These are phyloP conservation scores for Caenorhabditis sp. DNA, from an alignment of 2,888 invertebrate genomes.

Conservation along the genomic window DNA sequence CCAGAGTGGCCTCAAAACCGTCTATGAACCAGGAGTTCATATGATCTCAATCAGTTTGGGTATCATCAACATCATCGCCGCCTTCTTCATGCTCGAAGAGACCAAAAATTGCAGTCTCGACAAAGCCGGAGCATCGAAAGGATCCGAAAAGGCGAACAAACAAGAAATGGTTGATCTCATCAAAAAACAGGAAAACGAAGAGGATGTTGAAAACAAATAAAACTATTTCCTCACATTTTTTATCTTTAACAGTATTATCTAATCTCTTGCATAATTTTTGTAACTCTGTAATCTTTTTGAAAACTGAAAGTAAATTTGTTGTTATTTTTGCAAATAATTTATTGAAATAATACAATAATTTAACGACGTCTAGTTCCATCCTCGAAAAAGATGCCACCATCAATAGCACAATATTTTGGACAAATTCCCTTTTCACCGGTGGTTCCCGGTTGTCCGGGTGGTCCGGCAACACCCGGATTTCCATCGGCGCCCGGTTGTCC, in stretches of 20 bases:
- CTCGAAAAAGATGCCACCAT: conserved; percentile 52
- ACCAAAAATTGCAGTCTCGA: conserved; percentile 56
- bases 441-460: conserved; percentile 30
- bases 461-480: conserved; percentile 28
- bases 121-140: conserved; percentile 39
- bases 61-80: conserved; percentile 39
- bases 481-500: conserved; percentile 25
- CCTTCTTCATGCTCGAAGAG: conserved; percentile 42
- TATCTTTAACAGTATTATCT: neutral
- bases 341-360: neutral
- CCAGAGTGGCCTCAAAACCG: conserved; percentile 46
- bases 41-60: conserved; percentile 50
- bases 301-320: neutral
- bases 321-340: too few relatives aligned
- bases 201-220: conserved; percentile 36
- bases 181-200: conserved; percentile 11
- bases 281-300: neutral
- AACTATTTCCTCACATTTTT: neutral
- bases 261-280: neutral
- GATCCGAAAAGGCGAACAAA: conserved; percentile 23
- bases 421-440: conserved; percentile 48
- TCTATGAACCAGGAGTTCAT: conserved; percentile 55
- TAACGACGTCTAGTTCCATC: conserved; percentile 39
- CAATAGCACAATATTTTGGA: conserved; percentile 48
- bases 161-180: conserved; percentile 41